Base-by-base conservation (phyloP, 2,888 invertebrate genomes). In the Tipula lateralis region DNA sequence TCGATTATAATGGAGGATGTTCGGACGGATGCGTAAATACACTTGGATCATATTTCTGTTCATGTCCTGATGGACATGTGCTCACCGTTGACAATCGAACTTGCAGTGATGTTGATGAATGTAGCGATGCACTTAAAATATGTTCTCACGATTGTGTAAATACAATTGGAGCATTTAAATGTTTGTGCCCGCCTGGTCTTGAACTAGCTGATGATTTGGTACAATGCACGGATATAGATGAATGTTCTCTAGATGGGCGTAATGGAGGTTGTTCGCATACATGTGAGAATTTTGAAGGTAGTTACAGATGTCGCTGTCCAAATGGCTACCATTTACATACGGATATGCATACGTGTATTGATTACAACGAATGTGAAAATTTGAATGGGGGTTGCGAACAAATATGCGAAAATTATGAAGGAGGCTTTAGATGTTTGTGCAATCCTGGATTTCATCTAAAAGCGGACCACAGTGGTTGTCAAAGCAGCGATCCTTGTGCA, bases 371-470 rank as follows among this genome's bases (percentile, higher is more conserved):
- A 87, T 93, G 93, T 85, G 86, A 88, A 9, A 87, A 88, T 0
- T 83, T 88, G 85, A 87, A 90, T 87, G 87, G 91, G 1, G 87
- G 87, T 86, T 87, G 30, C 32, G 87, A 88, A 0, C 88, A 89
- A 83, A 87, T 86, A 1, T 89, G 89, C 1, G 85, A 88, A 0
- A 90, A 91, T 83, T 92, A 92, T 66, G 92, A 91, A 0, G 92
- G 92, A 7, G 92, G 92, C 86, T 91, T 91, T 4, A 91, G 92
- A 85, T 92, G 92, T 86, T 89, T 89, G 13, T 92, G 92, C 85
- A 90, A 89, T 0, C 87, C 89, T 32, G 91, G 91, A 0, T 88
- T 87, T 50, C 86, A 86, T 1, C 85, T 89, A 1, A 87, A 87
- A 30, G 84, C 83, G 0, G 87, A 89, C 84, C 87, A 86, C 3